phyloP scores from a whole-genome alignment of 2,888 invertebrate genomes.

The Synergus japonicus region DNA sequence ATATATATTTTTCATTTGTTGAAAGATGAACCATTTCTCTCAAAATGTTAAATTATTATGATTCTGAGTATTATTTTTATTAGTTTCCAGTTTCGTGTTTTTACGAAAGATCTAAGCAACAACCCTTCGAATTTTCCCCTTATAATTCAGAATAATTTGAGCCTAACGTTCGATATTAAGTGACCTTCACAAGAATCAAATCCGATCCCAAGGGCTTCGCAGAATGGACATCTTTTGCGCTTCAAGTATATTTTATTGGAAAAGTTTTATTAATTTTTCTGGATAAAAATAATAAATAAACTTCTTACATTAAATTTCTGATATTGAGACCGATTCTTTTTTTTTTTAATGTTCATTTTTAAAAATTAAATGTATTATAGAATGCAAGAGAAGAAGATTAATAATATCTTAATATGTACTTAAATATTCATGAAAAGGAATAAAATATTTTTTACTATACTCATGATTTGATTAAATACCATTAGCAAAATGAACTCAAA shows the following conservation, averaged over 20 bases:
- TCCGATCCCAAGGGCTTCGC: not conserved
- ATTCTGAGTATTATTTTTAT: not conserved
- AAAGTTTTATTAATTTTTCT: too few species aligned
- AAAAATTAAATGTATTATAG: not conserved
- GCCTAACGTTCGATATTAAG: not conserved
- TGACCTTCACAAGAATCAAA: not conserved
- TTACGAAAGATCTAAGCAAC: not conserved
- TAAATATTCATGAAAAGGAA: too few species aligned
- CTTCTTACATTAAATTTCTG: not conserved
- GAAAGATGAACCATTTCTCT: not conserved
- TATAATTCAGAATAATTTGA: not conserved
- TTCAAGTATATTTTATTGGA: not conserved
- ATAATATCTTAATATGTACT: too few species aligned
- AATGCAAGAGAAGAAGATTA: not conserved
- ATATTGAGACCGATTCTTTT: too few species aligned
- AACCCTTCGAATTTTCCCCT: not conserved
- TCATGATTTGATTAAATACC: too few species aligned
- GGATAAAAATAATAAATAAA: not conserved
- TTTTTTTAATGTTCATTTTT: too few species aligned
- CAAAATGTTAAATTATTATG: not conserved
- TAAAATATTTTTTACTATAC: too few species aligned
- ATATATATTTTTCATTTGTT: not conserved
- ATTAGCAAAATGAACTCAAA: not conserved
- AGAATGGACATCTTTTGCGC: not conserved
- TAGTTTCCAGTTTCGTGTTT: not conserved